phyloP scores from a whole-genome alignment of 2,113 vertebrate species.

The Caracal caracal region DNA sequence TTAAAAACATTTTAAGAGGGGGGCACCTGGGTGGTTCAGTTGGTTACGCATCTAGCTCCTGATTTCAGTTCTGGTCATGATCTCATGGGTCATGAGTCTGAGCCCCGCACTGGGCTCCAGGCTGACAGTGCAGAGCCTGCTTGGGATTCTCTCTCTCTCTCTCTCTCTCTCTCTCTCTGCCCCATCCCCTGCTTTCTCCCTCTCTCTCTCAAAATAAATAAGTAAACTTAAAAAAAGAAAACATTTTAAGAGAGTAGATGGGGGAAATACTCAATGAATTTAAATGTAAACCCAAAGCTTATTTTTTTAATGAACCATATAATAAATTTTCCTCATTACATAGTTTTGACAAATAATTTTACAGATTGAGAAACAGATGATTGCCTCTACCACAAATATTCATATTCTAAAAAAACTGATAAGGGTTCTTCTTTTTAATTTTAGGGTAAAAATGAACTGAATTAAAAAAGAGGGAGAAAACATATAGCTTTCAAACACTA shows the following conservation, averaged over 20 bases:
- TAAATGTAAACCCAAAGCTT: background rate
- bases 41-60: no score
- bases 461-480: conserved; percentile 17
- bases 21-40: no score
- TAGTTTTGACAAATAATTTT: background rate
- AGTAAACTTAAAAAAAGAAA: background rate
- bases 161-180: no score
- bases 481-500: background rate
- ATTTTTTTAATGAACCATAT: background rate
- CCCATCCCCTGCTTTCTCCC: no score
- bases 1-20: background rate
- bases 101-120: no score
- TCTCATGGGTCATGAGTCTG: no score
- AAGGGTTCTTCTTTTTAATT: background rate
- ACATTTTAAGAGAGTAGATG: background rate
- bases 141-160: no score
- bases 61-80: no score
- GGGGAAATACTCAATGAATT: background rate
- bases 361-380: background rate
- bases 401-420: background rate
- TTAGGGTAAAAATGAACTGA: background rate
- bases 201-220: no score
- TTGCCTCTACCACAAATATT: background rate
- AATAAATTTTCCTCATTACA: background rate
- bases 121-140: no score